Evolutionary conservation across 2,113 vertebrate species (phyloP).

Genomic region (Nipponia nippon): DNA sequence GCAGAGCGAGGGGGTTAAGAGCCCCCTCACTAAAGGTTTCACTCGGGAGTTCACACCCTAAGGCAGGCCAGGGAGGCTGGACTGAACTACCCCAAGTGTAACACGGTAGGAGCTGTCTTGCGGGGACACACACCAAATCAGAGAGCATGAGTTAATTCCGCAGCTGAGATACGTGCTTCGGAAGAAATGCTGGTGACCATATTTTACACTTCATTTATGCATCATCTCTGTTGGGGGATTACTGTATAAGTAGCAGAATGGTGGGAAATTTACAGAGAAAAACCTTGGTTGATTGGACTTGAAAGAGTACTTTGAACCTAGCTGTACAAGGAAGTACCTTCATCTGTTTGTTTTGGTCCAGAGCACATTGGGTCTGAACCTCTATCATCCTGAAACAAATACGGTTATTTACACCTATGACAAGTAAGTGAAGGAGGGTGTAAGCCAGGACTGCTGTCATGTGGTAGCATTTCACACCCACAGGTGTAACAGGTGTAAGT

Average conservation of each 20-base stretch:
- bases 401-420: neutral
- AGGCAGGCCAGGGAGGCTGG: neutral
- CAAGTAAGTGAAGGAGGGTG: neutral
- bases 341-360: neutral
- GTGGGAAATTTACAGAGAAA: neutral
- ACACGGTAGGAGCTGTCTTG: neutral
- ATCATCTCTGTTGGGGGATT: neutral
- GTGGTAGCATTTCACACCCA: slow-evolving; percentile 8
- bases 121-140: neutral
- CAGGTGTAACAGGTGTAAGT: neutral
- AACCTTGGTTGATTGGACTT: neutral
- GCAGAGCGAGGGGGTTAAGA: neutral
- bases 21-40: neutral
- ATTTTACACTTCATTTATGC: neutral
- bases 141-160: neutral
- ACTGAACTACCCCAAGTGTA: neutral
- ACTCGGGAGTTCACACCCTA: neutral
- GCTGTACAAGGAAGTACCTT: neutral
- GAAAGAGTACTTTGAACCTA: neutral
- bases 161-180: neutral
- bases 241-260: neutral
- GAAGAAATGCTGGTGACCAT: neutral
- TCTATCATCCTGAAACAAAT: neutral
- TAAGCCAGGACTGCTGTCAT: neutral
- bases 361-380: neutral